A percentile compares a stretch with the other conserved stretches of the same genome.
Conservation (phyloP, 2,113 vertebrate genomes). For the Nerophis lumbriciformis region DNA sequence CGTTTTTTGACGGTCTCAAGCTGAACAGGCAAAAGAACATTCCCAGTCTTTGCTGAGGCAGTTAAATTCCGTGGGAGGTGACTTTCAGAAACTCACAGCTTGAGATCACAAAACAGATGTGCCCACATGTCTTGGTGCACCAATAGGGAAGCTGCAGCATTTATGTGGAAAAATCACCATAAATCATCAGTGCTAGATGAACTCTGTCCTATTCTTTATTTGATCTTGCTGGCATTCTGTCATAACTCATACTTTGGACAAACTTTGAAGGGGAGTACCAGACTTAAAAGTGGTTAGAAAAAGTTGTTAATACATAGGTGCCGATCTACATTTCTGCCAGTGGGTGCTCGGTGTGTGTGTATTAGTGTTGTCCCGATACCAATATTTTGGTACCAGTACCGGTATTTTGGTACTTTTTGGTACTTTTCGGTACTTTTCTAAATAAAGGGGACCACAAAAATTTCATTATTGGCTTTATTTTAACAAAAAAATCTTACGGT, state of each 20-base stretch:
- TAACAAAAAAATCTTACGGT: no score
- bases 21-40: constrained; percentile 32
- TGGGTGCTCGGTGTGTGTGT: no score
- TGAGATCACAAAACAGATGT: constrained; percentile 7
- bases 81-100: not conserved
- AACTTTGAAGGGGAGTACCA: not conserved
- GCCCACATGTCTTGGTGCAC: not conserved
- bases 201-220: not conserved
- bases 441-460: no score
- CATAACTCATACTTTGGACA: not conserved
- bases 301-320: no score
- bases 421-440: no score
- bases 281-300: not conserved
- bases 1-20: constrained; percentile 4
- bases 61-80: not conserved
- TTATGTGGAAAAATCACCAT: not conserved
- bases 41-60: constrained; percentile 20
- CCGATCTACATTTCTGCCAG: no score
- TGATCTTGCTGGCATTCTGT: not conserved
- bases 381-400: no score
- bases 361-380: no score
- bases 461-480: no score
- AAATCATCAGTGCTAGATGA: not conserved
- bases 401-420: no score
- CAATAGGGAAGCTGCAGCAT: not conserved